Percentiles rank a stretch among this genome's conserved stretches.
These are phyloP conservation scores for Megalurothrips usitatus DNA, from an alignment of 2,888 invertebrate genomes.

Conservation along the genomic window DNA sequence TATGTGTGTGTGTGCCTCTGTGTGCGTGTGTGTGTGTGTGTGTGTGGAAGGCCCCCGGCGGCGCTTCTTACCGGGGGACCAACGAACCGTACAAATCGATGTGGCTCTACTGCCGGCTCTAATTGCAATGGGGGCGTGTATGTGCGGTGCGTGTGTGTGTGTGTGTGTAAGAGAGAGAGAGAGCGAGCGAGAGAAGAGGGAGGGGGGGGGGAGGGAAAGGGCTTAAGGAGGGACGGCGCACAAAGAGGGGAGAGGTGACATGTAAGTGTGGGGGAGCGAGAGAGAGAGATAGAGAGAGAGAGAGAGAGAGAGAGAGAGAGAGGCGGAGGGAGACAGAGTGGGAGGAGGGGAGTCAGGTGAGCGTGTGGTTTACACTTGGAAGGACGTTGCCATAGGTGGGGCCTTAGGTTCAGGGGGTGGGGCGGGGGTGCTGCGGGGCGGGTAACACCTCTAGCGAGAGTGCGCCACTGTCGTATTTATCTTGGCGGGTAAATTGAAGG, in stretches of 20 bases:
- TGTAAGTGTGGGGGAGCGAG: not conserved
- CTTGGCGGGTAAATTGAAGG: too few species aligned
- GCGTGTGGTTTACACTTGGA: not conserved
- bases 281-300: not conserved
- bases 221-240: not conserved
- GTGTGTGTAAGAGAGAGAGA: not conserved
- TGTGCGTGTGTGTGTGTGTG: not conserved
- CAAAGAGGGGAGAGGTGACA: not conserved
- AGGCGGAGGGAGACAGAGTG: not conserved
- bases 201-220: not conserved
- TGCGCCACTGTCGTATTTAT: too few species aligned
- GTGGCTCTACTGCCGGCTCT: not conserved
- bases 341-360: not conserved
- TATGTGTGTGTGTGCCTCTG: not conserved
- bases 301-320: not conserved
- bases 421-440: too few species aligned
- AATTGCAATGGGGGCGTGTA: not conserved
- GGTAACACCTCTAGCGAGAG: too few species aligned
- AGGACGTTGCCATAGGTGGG: not conserved
- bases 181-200: not conserved
- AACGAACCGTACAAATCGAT: conserved; percentile 22
- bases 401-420: not conserved
- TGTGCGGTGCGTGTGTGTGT: not conserved
- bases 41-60: not conserved
- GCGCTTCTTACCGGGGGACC: conserved; percentile 15